These are phyloP conservation scores for Egretta garzetta DNA, from an alignment of 2,113 vertebrate species.

Conservation along the genomic window DNA sequence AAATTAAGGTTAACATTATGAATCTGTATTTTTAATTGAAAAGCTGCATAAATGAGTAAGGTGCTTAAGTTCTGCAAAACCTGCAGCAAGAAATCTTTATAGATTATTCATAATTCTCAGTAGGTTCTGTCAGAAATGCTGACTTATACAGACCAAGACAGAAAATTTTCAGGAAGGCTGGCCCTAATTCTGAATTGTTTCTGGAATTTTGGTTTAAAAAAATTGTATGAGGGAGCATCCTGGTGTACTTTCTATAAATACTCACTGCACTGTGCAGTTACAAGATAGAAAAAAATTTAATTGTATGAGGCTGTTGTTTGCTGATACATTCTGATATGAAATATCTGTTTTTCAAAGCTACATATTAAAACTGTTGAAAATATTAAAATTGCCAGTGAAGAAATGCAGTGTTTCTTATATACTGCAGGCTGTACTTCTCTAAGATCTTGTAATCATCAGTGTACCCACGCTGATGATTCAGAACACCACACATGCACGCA, in stretches of 20 bases:
- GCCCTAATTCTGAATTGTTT: background rate
- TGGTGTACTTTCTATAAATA: background rate
- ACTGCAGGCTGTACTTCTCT: background rate
- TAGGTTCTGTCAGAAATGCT: background rate
- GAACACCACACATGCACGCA: background rate
- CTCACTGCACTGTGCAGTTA: background rate
- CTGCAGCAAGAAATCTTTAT: background rate
- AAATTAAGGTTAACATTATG: constrained; percentile 58
- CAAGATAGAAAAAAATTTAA: background rate
- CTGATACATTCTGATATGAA: background rate
- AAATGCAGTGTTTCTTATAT: background rate
- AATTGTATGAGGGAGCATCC: background rate
- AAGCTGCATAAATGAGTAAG: constrained; percentile 46
- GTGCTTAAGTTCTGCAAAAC: constrained; percentile 14
- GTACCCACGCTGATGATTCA: background rate
- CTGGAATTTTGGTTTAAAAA: background rate
- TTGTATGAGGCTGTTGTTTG: background rate
- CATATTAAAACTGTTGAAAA: background rate
- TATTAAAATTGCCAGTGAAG: background rate
- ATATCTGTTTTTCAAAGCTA: background rate
- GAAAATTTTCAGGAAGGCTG: background rate
- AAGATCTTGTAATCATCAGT: background rate
- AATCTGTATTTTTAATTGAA: constrained; percentile 44
- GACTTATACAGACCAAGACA: background rate
- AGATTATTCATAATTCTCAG: background rate